Percentiles rank a stretch among this genome's conserved stretches.
Evolutionary conservation across 1,140 invertebrate genomes (phyloP).

Genomic region (Hirudo medicinalis): DNA sequence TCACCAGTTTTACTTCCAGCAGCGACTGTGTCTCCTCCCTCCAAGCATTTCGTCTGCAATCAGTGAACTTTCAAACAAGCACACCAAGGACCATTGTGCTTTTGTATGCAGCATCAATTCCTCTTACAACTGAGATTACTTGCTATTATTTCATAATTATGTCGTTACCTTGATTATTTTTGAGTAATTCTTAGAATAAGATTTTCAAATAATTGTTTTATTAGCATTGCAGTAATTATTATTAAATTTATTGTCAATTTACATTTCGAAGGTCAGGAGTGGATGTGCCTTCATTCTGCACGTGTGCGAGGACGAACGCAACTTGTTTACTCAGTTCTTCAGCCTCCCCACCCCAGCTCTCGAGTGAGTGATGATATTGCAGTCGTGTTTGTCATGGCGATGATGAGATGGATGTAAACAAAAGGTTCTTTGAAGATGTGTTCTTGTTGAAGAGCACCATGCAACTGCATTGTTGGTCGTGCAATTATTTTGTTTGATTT

Average conservation of each 20-base stretch:
- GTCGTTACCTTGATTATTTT: not conserved
- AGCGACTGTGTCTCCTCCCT: slow-evolving; percentile 58
- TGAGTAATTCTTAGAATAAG: not conserved
- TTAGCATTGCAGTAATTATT: too few relatives aligned
- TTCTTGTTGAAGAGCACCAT: too few relatives aligned
- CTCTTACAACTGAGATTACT: not conserved
- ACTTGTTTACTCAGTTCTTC: slow-evolving; percentile 79
- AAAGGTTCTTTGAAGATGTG: too few relatives aligned
- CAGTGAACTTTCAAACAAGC: slow-evolving; percentile 52
- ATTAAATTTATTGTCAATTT: slow-evolving; percentile 19
- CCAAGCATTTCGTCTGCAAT: slow-evolving; percentile 64
- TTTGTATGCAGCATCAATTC: slow-evolving; percentile 41
- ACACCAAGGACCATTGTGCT: slow-evolving; percentile 71
- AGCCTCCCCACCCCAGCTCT: slow-evolving; percentile 51
- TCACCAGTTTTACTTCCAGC: slow-evolving; percentile 68
- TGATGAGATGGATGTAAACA: too few relatives aligned
- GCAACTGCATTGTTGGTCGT: too few relatives aligned
- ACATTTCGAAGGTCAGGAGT: slow-evolving; percentile 49
- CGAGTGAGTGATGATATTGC: slow-evolving; percentile 45
- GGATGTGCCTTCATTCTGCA: slow-evolving; percentile 77
- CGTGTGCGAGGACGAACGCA: slow-evolving; percentile 78
- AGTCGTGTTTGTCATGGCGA: too few relatives aligned
- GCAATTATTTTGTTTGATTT: too few relatives aligned
- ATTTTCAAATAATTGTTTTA: not conserved
- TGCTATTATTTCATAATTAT: not conserved